These are phyloP conservation scores for Ennomos erosarius DNA, from an alignment of 2,888 invertebrate genomes.

Conservation along the genomic window DNA sequence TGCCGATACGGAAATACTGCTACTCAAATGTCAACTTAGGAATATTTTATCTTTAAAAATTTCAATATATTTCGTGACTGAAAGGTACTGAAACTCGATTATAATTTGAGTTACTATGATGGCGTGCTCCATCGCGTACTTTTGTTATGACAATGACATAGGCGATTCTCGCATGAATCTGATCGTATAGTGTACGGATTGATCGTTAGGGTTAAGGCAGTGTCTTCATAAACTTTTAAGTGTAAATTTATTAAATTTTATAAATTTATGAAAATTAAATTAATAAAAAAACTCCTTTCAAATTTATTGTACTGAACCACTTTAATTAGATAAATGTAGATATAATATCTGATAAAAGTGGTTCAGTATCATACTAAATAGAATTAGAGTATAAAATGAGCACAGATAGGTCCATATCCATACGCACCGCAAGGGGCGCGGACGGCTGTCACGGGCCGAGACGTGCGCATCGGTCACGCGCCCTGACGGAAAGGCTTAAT, in stretches of 20 bases:
- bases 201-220: constrained; percentile 8
- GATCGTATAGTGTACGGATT: constrained; percentile 31
- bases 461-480: constrained; percentile 75
- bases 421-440: constrained; percentile 13
- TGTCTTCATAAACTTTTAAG: too few relatives aligned
- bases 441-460: constrained; percentile 59
- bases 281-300: too few relatives aligned
- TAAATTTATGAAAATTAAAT: too few relatives aligned
- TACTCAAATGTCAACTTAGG: constrained; percentile 26
- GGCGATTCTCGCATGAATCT: constrained; percentile 38
- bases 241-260: too few relatives aligned
- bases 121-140: constrained; percentile 46
- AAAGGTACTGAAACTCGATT: constrained; percentile 37
- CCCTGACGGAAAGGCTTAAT: constrained; percentile 77
- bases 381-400: not conserved
- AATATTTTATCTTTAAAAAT: constrained; percentile 33
- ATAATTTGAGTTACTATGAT: constrained; percentile 41
- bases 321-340: too few relatives aligned
- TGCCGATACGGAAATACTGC: constrained; percentile 67
- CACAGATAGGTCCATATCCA: not conserved
- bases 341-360: too few relatives aligned
- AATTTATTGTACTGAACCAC: too few relatives aligned
- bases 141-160: constrained; percentile 41
- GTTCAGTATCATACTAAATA: not conserved
- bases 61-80: constrained; percentile 41